Percentiles rank a stretch among this genome's conserved stretches.
Conservation (phyloP, 2,113 vertebrate species). For the Menura novaehollandiae region DNA sequence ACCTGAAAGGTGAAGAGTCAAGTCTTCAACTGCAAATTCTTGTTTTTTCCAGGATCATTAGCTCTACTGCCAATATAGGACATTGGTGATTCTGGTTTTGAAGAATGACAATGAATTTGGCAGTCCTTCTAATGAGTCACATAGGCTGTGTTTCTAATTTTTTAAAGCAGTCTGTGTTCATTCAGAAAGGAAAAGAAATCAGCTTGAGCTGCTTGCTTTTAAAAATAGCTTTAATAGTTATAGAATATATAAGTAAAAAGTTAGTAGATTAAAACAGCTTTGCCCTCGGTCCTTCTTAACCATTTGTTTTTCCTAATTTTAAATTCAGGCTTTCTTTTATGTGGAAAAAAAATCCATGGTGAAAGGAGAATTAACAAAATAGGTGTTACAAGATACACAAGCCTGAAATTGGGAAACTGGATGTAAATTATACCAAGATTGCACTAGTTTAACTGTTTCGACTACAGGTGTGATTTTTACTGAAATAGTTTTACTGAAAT, state of each 20-base stretch:
- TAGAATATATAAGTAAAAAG: not conserved
- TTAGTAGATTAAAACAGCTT: not conserved
- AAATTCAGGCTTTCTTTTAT: not conserved
- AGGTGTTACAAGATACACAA: not conserved
- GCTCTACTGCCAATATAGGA: not conserved
- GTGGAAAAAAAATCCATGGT: not conserved
- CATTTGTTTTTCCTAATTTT: not conserved
- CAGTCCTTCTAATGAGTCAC: not conserved
- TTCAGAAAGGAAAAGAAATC: not conserved
- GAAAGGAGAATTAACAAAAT: not conserved
- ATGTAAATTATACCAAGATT: not conserved
- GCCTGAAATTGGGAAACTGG: not conserved
- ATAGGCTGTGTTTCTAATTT: not conserved
- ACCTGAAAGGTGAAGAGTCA: not conserved
- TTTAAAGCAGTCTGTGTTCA: not conserved
- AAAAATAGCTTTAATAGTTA: not conserved
- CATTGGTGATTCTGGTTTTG: not conserved
- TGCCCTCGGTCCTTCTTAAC: not conserved
- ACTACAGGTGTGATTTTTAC: conserved; percentile 35
- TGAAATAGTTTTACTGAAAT: conserved; percentile 57
- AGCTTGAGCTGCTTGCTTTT: not conserved
- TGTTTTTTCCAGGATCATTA: not conserved
- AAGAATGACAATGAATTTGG: not conserved
- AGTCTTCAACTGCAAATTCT: not conserved
- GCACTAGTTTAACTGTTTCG: conserved; percentile 28